phyloP scores from a whole-genome alignment of 2,888 invertebrate species.

The Eupithecia subumbrata region DNA sequence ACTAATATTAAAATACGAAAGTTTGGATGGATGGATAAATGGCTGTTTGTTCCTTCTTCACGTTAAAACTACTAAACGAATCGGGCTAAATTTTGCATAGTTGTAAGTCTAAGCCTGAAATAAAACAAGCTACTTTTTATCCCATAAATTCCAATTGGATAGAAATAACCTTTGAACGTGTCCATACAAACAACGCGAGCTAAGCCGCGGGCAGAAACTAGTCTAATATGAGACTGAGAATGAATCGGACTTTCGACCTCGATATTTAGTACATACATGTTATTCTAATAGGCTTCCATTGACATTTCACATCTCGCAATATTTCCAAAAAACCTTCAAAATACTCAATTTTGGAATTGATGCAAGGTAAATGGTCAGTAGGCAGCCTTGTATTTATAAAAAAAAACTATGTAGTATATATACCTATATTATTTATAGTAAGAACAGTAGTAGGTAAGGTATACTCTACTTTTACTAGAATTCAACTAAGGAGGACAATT shows the following conservation, averaged over 20 bases:
- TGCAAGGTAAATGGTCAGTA: background rate
- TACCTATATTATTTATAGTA: too few relatives aligned
- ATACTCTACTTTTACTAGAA: too few relatives aligned
- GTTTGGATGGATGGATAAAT: too few relatives aligned
- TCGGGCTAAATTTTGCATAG: too few relatives aligned
- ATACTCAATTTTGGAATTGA: constrained; percentile 3
- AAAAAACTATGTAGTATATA: background rate
- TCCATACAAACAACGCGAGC: background rate
- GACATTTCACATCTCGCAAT: background rate
- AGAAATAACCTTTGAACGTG: too few relatives aligned
- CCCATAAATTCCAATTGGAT: too few relatives aligned
- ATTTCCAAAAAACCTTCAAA: background rate
- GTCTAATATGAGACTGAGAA: background rate
- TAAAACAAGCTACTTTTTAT: too few relatives aligned
- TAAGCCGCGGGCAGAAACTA: background rate
- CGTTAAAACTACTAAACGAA: too few relatives aligned
- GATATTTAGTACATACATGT: constrained; percentile 1
- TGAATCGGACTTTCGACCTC: background rate
- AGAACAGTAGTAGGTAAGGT: too few relatives aligned
- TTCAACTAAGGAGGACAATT: background rate
- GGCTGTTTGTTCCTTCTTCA: too few relatives aligned
- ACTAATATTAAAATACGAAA: too few relatives aligned
- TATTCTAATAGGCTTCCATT: constrained; percentile 6
- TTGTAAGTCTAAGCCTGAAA: too few relatives aligned
- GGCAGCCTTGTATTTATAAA: background rate